Evolutionary conservation across 2,113 vertebrate genomes (phyloP), one percentile per base, ranked within the genome.

Genomic region (Pithys albifrons): DNA sequence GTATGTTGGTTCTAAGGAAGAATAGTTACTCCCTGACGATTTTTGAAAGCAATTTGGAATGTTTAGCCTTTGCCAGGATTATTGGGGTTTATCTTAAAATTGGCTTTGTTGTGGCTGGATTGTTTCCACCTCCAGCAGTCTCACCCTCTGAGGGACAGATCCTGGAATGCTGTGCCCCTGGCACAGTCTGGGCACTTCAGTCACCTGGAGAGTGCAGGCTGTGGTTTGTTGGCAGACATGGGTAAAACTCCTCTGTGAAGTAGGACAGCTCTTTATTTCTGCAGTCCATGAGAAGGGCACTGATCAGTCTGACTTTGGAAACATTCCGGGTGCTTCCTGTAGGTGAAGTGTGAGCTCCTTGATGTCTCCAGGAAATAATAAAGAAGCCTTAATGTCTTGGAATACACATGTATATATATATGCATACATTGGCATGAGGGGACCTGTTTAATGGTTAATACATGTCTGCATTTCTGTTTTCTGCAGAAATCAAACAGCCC

Each of bases 61-160:
- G 31, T 48, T 41, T 11, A 75, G 19, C 6, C 73, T 93, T 92
- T 90, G 23, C 19, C 7, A 28, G 4, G 14, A 24, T 25, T 12
- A 7, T 5, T 48, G 45, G 23, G 5, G 9, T 59, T 61, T 70
- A 46, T 41, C 9, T 79, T 55, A 25, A 66, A 62, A 19, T 61
- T 58, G 10, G 39, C 8, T 51, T 72, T 22, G 24, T 19, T 76
- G 45, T 76, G 39, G 2, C 23, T n/a, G 9, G 16, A 49, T 73
- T 89, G 10, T 73, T 76, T 8, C 37, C 3, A 27, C 24, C 6
- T 7, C 37, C 2, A 28, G n/a, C 39, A 24, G 5, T 25, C n/a
- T 49, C 2, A 0, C 7, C 0, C 13, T 75, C 7, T 7, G 17
- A 27, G 46, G 13, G n/a, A 24, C 23, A 33, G 39, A 35, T 52